Evolutionary conservation across 2,888 invertebrate genomes (phyloP), one percentile per base, ranked within the genome.

Genomic region (Entomobrya proxima): DNA sequence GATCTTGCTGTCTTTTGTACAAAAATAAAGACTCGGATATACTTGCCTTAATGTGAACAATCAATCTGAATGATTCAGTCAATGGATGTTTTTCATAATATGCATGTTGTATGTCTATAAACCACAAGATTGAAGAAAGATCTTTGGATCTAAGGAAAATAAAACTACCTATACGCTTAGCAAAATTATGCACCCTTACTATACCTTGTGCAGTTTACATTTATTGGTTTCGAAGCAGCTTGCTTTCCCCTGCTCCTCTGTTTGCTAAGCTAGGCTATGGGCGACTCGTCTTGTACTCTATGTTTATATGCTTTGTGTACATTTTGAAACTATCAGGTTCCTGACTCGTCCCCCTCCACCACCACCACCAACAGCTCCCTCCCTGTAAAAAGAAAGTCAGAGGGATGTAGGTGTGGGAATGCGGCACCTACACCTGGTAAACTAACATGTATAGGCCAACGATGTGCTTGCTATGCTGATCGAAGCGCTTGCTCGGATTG

Each of bases 391-490:
- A 47, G 83, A 47, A 82, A 75, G n/a, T 47, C 61, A 9, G 83
- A 83, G 40, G 83, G 83, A 37, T 98, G 98, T 91, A 94, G 97
- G 86, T 98, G 98, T 93, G 98, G 98, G 3, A 96, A 96, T 92
- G 96, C 97, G 0, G 96, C 97, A 0, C 94, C 96, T 0, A 95
- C 95, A 21, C 97, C 97, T 0, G 97, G 97, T 4, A 97, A 96
- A 91, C 92, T 97, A 58, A 98, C 98, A 0, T 98, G 98, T 91
- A 97, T 98, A 91, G 98, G 98, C 0, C 97, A 97, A 91, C 93
- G 98, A 87, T 98, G 98, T 92, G 97, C 97, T 0, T 98, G 98
- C 92, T 98, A 98, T 92, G 96, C 97, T 4, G 96, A 96, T 89
- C 96, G 96, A 89, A 96, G 96, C 91, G 95, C 96, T 0, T 98